Base-by-base conservation (phyloP, 2,113 vertebrate species). In the Myiopsitta monachus region DNA sequence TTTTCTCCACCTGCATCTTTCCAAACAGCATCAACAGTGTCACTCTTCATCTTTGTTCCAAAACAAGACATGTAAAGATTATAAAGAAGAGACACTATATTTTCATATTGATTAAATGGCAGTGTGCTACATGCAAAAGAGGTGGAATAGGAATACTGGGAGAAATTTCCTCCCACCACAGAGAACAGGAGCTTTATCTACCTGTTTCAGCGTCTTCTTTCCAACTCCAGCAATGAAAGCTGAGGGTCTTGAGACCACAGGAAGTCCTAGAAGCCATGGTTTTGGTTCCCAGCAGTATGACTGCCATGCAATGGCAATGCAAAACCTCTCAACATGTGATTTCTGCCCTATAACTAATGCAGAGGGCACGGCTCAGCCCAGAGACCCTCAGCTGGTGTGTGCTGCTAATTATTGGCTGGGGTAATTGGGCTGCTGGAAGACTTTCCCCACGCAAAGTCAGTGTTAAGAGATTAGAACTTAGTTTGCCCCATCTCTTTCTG, bases 71-170 rank as follows among this genome's bases (percentile, higher is more conserved):
- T 1, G 3, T 11, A 36, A 70, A 57, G 72, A 75, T 64, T 11
- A 27, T 0, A 0, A 63, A 57, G 47, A 51, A 22, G 17, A 88
- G 19, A 16, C 0, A 4, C 26, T 19, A 0, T 18, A 16, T 47
- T 62, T 72, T 87, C 19, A 2, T 24, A n/a, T 5, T 13, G 49
- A 27, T 21, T 55, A 27, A 51, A 19, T 9, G 38, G 10, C 10
- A 33, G 9, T 1, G 9, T 5, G 24, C 24, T 39, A 15, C 26
- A 18, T 1, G 4, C 21, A 52, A n/a, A 82, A 88, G n/a, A 66
- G 31, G 10, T 41, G 26, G 27, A 38, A 63, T 5, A 36, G 38
- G 7, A 78, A 80, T 36, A 59, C 14, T 0, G 2, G 69, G 43
- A 72, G 31, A 4, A 84, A 84, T 16, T 39, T 78, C 23, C 18